Percentiles rank a stretch among this genome's conserved stretches.
Evolutionary conservation across 2,797 vertebrate species (phyloP).

Genomic region (Sebastes umbrosus): DNA sequence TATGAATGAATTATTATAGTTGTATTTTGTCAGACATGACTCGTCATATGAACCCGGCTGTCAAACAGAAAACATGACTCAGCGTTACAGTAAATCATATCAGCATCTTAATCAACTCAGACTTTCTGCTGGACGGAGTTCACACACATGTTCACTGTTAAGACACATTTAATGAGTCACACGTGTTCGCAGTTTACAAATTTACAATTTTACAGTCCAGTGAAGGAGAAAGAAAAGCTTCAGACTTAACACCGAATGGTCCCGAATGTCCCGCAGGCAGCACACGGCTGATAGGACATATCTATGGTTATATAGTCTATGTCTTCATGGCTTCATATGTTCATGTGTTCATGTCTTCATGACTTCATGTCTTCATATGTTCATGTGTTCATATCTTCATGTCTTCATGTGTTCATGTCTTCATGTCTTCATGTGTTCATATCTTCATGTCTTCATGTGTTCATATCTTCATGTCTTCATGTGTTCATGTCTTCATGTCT

Average conservation of each 20-base stretch:
- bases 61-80: not conserved
- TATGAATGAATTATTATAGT: not conserved
- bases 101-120: not conserved
- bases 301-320: too few relatives aligned
- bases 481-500: fast-evolving
- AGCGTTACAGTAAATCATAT: conserved; percentile 9
- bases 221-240: not conserved
- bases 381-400: fast-evolving
- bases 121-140: not conserved
- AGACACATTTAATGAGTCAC: conserved; percentile 12
- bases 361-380: fast-evolving
- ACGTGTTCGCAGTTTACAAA: conserved; percentile 37
- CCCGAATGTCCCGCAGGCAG: not conserved
- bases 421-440: fast-evolving
- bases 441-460: fast-evolving
- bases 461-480: fast-evolving
- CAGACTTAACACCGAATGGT: not conserved
- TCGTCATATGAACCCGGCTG: not conserved
- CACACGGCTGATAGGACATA: too few relatives aligned
- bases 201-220: conserved; percentile 41
- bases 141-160: not conserved
- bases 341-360: fast-evolving
- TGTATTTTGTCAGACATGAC: not conserved
- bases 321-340: too few relatives aligned
- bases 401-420: fast-evolving